Base-by-base conservation (phyloP, 2,888 invertebrate species). In the Cheilosia soror region DNA sequence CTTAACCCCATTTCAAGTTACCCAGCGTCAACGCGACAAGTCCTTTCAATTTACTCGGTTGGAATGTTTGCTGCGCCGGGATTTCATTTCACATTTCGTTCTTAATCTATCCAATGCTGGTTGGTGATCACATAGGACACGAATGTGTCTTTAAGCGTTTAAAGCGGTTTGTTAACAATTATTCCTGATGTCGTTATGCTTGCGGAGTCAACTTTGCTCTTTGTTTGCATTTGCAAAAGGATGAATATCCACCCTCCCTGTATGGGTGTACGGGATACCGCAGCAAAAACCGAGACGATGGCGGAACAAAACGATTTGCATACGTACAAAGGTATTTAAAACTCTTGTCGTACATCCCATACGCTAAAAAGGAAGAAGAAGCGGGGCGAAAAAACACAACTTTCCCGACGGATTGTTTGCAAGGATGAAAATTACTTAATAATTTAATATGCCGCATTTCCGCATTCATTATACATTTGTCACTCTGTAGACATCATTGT, bases 141-240 rank as follows among this genome's bases (percentile, higher is more conserved):
- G 65, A 72, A 76, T 81, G 81, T 85, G 71, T 76, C 80, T 85
- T 85, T 81, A 85, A 85, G 40, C 76, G 68, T 77, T 85, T 85
- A 81, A 85, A 85, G 77, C 72, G 81, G 85, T 85, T 85, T 85
- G 85, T 85, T 85, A 85, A 85, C 85, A 85, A 85, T 85, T 85
- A 81, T 85, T 85, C 66, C 68, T 72, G 68, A 77, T 85, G 85
- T 85, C 85, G 85, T 81, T 81, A 81, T 85, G 81, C 76, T 68
- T 66, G 20, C 20, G 62, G 62, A 76, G 71, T 85, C 71, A 80
- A 80, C 80, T 85, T 72, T 80, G 71, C 63, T 71, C 84, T 76
- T 85, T 80, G 81, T 71, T 80, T 76, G 80, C 76, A 66, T 83
- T 63, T 58, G 60, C 53, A 51, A 11, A 77, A 81, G 85, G 81